Conservation (phyloP, 2,888 invertebrate species). For the Acanthacorydalis orientalis region DNA sequence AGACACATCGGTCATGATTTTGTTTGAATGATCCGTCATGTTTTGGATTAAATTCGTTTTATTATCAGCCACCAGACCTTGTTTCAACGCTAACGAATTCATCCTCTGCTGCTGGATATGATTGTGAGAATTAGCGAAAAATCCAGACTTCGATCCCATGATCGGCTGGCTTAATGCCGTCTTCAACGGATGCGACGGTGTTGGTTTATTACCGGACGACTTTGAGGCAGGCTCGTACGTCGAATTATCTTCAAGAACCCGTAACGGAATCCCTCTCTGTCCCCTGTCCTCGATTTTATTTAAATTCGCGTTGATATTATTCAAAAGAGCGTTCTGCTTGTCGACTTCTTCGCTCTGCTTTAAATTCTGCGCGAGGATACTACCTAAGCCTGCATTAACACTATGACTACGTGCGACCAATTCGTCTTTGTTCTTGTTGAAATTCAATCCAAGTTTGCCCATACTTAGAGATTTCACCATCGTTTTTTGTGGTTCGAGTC, state of each 20-base stretch:
- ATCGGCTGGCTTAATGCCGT: conserved; percentile 26
- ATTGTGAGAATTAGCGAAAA: conserved; percentile 52
- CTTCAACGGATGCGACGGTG: conserved; percentile 25
- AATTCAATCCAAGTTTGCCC: conserved; percentile 17
- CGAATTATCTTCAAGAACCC: conserved; percentile 32
- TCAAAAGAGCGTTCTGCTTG: not conserved
- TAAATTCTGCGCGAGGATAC: not conserved
- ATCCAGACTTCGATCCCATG: conserved; percentile 27
- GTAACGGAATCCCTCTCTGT: conserved; percentile 26
- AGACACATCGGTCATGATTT: conserved; percentile 13
- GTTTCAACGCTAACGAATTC: conserved; percentile 31
- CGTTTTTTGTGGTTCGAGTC: conserved; percentile 15
- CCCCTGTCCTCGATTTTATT: conserved; percentile 1
- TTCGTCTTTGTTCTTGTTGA: conserved; percentile 10
- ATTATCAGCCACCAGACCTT: conserved; percentile 26
- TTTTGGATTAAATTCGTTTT: conserved; percentile 5
- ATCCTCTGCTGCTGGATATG: conserved; percentile 47
- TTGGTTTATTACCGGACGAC: conserved; percentile 22
- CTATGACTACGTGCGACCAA: conserved; percentile 17
- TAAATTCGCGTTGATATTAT: conserved; percentile 1
- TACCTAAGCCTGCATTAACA: conserved; percentile 12
- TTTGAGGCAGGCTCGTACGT: conserved; percentile 11
- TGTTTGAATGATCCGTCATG: conserved; percentile 22
- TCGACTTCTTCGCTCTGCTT: not conserved
- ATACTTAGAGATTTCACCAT: conserved; percentile 25